Evolutionary conservation across 1,140 invertebrate genomes (phyloP).

Genomic region (Drosophila repletoides): DNA sequence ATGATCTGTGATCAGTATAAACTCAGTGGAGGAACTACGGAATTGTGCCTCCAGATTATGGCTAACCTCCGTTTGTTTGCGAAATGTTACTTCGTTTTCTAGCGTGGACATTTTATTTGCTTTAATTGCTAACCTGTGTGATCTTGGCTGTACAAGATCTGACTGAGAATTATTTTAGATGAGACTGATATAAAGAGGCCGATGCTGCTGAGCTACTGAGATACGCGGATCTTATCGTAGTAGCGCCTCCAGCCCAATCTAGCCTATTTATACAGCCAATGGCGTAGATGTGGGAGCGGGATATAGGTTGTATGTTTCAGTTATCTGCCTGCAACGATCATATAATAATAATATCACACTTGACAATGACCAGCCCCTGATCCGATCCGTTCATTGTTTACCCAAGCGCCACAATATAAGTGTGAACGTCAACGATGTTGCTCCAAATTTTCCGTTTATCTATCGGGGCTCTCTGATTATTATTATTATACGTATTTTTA

Average conservation of each 20-base stretch:
- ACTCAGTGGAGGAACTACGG: slow-evolving; percentile 63
- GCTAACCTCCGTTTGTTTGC: slow-evolving; percentile 54
- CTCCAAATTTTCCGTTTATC: slow-evolving; percentile 70
- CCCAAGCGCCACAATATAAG: slow-evolving; percentile 50
- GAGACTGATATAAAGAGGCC: slow-evolving; percentile 9
- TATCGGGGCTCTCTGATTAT: slow-evolving; percentile 16
- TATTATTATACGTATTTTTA: slow-evolving; percentile 37
- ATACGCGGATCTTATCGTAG: slow-evolving; percentile 57
- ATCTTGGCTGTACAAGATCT: slow-evolving; percentile 21
- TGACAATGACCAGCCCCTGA: slow-evolving; percentile 34
- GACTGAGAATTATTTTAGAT: slow-evolving; percentile 30
- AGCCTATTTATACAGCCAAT: slow-evolving; percentile 52
- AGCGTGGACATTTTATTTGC: slow-evolving; percentile 63
- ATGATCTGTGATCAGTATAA: slow-evolving; percentile 76
- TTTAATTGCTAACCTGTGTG: slow-evolving; percentile 3
- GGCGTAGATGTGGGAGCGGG: slow-evolving; percentile 67
- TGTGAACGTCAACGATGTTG: slow-evolving; percentile 63
- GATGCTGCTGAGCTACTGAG: slow-evolving; percentile 45
- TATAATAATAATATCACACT: slow-evolving; percentile 20
- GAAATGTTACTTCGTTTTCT: slow-evolving; percentile 70
- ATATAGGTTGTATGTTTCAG: slow-evolving; percentile 79
- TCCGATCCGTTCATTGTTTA: slow-evolving; percentile 29
- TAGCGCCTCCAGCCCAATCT: background rate
- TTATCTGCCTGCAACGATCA: slow-evolving; percentile 23
- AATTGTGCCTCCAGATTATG: slow-evolving; percentile 64